Evolutionary conservation across 2,113 vertebrate genomes (phyloP), one percentile per base, ranked within the genome.

Genomic region (Rafetus swinhoei): DNA sequence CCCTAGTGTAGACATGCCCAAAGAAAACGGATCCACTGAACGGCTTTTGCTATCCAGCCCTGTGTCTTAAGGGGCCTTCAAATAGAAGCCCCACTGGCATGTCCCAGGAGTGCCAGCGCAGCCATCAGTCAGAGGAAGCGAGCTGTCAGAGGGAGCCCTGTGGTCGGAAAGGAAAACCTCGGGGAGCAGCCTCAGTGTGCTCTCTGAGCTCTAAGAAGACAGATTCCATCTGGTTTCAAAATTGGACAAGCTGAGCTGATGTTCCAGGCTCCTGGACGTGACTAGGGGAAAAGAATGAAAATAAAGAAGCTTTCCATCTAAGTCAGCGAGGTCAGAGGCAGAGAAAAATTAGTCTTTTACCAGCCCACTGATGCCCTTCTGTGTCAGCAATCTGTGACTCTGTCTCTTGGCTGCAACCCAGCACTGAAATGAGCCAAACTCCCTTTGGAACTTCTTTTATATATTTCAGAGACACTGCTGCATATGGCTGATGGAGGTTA

Each of bases 171-270:
- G 59, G 69, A 87, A 84, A 84, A 59, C 85, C 81, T 69, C 24
- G 3, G 72, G 85, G 81, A 87, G 53, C 83, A 55, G 13, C 65
- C 82, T 52, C 81, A 21, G 79, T 59, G 56, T 79, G 56, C 72
- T 83, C 25, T 53, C 56, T 69, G n/a, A 90, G 82, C 82, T n/a
- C 82, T 29, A 32, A 83, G 87, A 92, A 84, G 90, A 84, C 85
- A 83, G 81, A 84, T 84, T 87, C 81, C 90, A 92, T 84, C 85
- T 92, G 74, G 59, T 69, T 92, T 52, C 7, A 72, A 87, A 92
- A 92, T 52, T 92, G 90, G 81, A 87, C 72, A 69, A 84, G 72
- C 80, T 27, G 72, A 27, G 85, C n/a, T 87, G 72, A n/a, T 81
- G 82, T 82, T 83, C 80, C 32, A 18, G n/a, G 56, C 69, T 82